Conservation (phyloP, 2,888 invertebrate genomes). For the Drosophila rellima region DNA sequence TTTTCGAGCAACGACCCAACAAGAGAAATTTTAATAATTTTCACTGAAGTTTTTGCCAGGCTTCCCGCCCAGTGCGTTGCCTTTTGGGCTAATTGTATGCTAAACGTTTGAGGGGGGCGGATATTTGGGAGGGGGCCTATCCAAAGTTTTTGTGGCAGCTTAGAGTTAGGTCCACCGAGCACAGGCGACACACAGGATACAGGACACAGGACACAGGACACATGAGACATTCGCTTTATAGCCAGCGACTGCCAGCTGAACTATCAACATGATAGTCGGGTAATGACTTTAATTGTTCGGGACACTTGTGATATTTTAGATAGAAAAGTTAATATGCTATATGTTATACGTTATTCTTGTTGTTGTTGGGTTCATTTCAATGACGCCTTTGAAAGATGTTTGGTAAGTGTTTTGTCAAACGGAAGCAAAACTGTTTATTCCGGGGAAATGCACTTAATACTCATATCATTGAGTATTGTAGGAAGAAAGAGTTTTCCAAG, state of each 20-base stretch:
- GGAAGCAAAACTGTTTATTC: conserved; percentile 4
- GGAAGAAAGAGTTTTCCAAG: neutral
- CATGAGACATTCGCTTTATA: conserved; percentile 20
- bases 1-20: conserved; percentile 64
- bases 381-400: conserved; percentile 9
- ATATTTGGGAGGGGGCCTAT: conserved; percentile 33
- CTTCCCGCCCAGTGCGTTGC: conserved; percentile 51
- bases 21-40: conserved; percentile 79
- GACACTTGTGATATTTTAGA: conserved; percentile 28
- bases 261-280: conserved; percentile 74
- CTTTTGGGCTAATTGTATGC: conserved; percentile 83
- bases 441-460: conserved; percentile 10
- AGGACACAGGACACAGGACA: conserved; percentile 9
- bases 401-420: neutral
- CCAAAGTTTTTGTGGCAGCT: conserved; percentile 74
- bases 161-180: conserved; percentile 45
- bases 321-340: conserved; percentile 48
- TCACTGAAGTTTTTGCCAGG: conserved; percentile 74
- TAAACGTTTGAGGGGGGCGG: conserved; percentile 70
- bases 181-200: conserved; percentile 59
- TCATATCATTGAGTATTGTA: conserved; percentile 3
- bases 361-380: conserved; percentile 32
- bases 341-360: conserved; percentile 30
- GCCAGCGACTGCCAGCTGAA: conserved; percentile 15
- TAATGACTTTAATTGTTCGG: conserved; percentile 77